These are phyloP conservation scores for Callospermophilus lateralis DNA, from an alignment of 2,113 vertebrate species.

Conservation along the genomic window DNA sequence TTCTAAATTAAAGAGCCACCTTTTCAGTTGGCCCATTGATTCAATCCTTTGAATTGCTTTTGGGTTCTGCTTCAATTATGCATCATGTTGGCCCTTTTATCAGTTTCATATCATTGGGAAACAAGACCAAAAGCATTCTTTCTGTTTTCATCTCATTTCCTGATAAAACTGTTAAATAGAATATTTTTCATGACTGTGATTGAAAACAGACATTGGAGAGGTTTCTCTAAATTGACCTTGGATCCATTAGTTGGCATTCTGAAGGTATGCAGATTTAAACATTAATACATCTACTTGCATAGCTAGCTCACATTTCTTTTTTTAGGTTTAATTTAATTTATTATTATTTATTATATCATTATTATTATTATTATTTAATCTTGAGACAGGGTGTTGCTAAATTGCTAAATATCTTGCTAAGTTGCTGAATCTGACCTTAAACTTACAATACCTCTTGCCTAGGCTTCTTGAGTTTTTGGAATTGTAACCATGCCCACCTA, in stretches of 20 bases:
- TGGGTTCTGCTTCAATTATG: background rate
- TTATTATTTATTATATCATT: too few species aligned
- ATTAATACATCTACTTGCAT: background rate
- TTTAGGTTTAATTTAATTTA: too few species aligned
- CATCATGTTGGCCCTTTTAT: background rate
- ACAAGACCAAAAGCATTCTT: background rate
- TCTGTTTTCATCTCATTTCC: conserved; percentile 7
- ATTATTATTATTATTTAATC: too few species aligned
- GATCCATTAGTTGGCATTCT: background rate
- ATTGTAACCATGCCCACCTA: too few species aligned
- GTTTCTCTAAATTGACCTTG: background rate
- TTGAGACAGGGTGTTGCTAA: too few species aligned
- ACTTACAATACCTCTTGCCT: too few species aligned
- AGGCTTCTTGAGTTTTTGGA: too few species aligned
- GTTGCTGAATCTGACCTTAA: too few species aligned
- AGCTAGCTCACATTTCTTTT: background rate
- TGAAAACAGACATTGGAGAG: background rate
- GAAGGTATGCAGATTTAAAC: background rate
- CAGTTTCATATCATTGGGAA: background rate
- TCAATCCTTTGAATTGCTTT: background rate
- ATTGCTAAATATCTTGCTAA: too few species aligned
- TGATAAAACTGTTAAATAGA: background rate
- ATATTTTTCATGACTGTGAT: background rate
- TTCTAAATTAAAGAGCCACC: background rate
- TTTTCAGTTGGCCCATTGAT: background rate